These are phyloP conservation scores for Steinernema scapterisci DNA, from an alignment of 2,888 invertebrate species.

Conservation along the genomic window DNA sequence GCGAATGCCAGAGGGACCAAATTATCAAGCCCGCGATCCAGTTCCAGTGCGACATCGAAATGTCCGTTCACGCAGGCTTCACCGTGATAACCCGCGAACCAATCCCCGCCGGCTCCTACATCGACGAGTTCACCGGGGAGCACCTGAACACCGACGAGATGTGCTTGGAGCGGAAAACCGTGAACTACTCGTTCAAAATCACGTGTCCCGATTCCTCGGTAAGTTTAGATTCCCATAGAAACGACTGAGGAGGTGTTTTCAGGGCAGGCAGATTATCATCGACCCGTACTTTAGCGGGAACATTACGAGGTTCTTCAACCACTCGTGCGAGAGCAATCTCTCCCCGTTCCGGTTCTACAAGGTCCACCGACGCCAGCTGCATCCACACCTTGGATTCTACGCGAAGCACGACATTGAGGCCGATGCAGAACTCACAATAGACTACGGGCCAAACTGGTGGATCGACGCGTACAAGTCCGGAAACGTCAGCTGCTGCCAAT, in stretches of 20 bases:
- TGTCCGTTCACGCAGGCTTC: slow-evolving; percentile 36
- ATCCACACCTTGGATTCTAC: slow-evolving; percentile 40
- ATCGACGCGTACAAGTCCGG: not conserved
- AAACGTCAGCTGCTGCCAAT: slow-evolving; percentile 25
- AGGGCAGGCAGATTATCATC: not conserved
- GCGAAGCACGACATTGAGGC: slow-evolving; percentile 39
- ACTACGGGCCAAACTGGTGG: slow-evolving; percentile 42
- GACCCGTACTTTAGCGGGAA: slow-evolving; percentile 40
- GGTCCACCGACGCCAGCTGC: slow-evolving; percentile 32
- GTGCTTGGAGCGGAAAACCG: slow-evolving; percentile 75
- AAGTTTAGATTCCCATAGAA: not conserved
- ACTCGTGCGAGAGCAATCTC: slow-evolving; percentile 39
- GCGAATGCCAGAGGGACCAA: slow-evolving; percentile 34
- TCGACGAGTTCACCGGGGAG: slow-evolving; percentile 98
- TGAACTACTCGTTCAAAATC: not conserved
- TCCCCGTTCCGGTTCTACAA: slow-evolving; percentile 40
- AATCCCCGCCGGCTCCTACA: slow-evolving; percentile 77
- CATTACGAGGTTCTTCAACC: slow-evolving; percentile 44
- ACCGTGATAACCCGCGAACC: slow-evolving; percentile 34
- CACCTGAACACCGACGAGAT: slow-evolving; percentile 82
- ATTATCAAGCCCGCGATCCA: slow-evolving; percentile 35
- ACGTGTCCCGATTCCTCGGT: not conserved
- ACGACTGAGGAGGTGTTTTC: not conserved
- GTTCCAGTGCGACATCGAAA: slow-evolving; percentile 35
- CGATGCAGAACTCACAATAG: slow-evolving; percentile 39